Base-by-base conservation (phyloP, 2,888 invertebrate genomes). In the Zele albiditarsus region DNA sequence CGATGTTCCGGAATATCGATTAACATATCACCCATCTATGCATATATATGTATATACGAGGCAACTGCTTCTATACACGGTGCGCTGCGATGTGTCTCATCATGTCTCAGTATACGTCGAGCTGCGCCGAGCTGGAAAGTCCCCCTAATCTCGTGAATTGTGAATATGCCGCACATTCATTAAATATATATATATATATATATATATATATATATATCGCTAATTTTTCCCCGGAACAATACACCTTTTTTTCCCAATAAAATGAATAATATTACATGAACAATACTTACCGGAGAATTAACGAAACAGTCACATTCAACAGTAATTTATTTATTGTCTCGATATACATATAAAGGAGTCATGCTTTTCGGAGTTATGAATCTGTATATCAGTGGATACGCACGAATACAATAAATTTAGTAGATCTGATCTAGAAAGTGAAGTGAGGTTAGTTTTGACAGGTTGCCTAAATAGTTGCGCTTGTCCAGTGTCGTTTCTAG, bases 401-500 rank as follows among this genome's bases (percentile, higher is more conserved):
- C 8, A 3, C 20, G n/a, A 3, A 14, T 23, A 20, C 20, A 20
- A 20, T 8, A 6, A 5, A 53, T 8, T 20, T 53, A 53, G 5
- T 20, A 20, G 6, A 10, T 53, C 8, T 4, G 6, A 27, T 20
- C 12, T 62, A 12, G 2, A n/a, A 12, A 63, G 33, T 3, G 4
- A 63, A 63, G 20, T 31, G 60, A 75, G 75, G 75, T 75, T 75
- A 75, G 67, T 75, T 75, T 67, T 60, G 66, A 71, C 67, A 75
- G 71, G 62, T 74, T 60, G n/a, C 16, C 33, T 38, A n/a, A 38
- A 38, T 58, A 16, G 10, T 72, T 10, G 14, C 38, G 14, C 0
- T 33, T 65, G 20, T 46, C 38, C 58, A 20, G 1, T 12, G 20
- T 33, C 33, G 70, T n/a, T n/a, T n/a, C n/a, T n/a, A n/a, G n/a